Conservation (phyloP, 2,113 vertebrate species). For the Psophia crepitans region DNA sequence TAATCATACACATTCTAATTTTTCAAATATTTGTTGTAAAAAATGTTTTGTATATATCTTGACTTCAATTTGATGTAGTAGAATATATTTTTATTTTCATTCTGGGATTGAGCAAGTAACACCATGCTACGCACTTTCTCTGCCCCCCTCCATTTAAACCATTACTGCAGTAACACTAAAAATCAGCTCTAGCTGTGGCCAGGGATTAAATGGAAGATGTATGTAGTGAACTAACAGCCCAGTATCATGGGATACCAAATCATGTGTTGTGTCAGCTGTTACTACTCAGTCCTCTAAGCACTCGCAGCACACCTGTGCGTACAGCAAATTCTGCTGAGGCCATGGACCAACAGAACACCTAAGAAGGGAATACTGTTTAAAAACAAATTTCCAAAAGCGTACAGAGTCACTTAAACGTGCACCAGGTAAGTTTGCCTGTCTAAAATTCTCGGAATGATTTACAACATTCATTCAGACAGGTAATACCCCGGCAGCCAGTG, state of each 20-base stretch:
- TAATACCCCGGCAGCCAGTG: background rate
- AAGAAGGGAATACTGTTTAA: background rate
- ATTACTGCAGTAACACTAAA: background rate
- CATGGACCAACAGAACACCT: slow-evolving; percentile 33
- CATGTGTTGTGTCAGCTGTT: background rate
- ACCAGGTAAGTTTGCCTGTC: background rate
- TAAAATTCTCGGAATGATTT: background rate
- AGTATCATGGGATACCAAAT: background rate
- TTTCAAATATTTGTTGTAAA: background rate
- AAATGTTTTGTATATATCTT: background rate
- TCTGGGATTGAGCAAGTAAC: background rate
- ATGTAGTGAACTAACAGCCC: background rate
- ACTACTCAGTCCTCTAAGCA: background rate
- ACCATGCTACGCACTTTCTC: background rate
- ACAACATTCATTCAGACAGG: background rate
- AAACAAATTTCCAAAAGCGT: background rate
- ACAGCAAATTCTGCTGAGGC: background rate
- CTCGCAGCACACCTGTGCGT: background rate
- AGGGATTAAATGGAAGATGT: background rate
- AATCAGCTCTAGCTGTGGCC: background rate
- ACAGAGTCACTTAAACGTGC: background rate
- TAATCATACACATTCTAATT: background rate
- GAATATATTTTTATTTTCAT: background rate
- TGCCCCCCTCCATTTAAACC: background rate
- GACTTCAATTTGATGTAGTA: background rate